Base-by-base conservation (phyloP, 2,113 vertebrate species). In the Nothobranchius furzeri region DNA sequence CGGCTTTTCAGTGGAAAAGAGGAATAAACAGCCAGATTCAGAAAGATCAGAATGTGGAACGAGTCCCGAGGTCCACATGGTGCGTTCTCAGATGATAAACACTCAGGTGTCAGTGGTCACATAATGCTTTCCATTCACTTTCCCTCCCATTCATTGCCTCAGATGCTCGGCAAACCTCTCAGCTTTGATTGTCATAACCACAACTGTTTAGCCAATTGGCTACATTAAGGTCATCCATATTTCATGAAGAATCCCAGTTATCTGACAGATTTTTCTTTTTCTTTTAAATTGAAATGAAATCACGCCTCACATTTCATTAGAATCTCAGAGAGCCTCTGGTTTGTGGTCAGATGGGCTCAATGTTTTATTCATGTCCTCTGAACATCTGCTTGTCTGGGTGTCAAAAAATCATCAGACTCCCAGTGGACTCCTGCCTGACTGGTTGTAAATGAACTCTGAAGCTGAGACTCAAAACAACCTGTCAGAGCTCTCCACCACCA, bases 281-380 rank as follows among this genome's bases (percentile, higher is more conserved):
- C 72, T 47, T 11, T 9, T 61, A 30, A 30, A 67, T 47, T 60
- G 76, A 76, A 76, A 81, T 82, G 75, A 86, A 84, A 86, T 81
- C 79, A 72, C 67, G 78, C 73, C 83, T 85, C 79, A 78, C 76
- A 76, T 87, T 87, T 85, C 84, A 86, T 91, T 85, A 85, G 79
- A 85, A 74, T 63, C 85, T 78, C 64, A 37, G 51, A 82, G 71
- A 76, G 78, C 58, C 52, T 75, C 56, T 12, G 45, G 59, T 75
- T 81, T 69, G 76, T 75, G 76, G 75, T 85, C 84, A 88, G 78
- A 85, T 85, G 82, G 73, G 74, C 59, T n/a, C 43, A 50, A 91
- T 91, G 88, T 92, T 92, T 93, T 88, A 93, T 93, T 93, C 89
- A 92, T 88, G 79, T 84, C 78, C 73, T 88, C 77, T 70, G 79